Evolutionary conservation across 2,113 vertebrate genomes (phyloP), one percentile per base, ranked within the genome.

Genomic region (Corapipo altera): DNA sequence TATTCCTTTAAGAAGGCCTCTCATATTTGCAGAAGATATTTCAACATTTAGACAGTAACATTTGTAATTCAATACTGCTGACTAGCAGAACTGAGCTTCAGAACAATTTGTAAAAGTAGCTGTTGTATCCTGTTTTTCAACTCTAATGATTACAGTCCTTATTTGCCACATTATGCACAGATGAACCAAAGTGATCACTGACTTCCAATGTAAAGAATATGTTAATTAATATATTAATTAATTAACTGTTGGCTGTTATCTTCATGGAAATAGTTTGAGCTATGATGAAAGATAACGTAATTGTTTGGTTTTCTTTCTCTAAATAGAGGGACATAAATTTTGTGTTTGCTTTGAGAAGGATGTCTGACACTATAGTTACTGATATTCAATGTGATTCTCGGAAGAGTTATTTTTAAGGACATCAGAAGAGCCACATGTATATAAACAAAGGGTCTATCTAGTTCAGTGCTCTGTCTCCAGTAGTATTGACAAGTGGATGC

Each of bases 61-160:
- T 93, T 92, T 91, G 96, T 94, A 96, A 97, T 89, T 93, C 88
- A 96, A 94, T 91, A 91, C 89, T 96, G 67, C 91, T 95, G 91
- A 94, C 79, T 74, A 86, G 84, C 78, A 94, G 49, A 80, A 74
- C 59, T 72, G 71, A 96, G 41, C 74, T 62, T 62, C 51, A 43
- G 48, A 92, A 85, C 69, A 18, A 72, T 93, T 94, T 94, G 81
- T 64, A 75, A 86, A 93, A 91, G 84, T 83, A 91, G 81, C 72
- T 85, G 55, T 76, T 96, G 67, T 65, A 35, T 91, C 65, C 77
- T 66, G 75, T 0, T 91, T 94, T 92, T 91, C 49, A 58, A 61
- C 44, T 83, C 15, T 33, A 62, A 54, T 91, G 92, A 82, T 66
- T 88, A 51, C 14, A 62, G 72, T 70, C 81, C 82, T 79, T 76